Conservation (phyloP, 1,140 invertebrate genomes). For the Drosophila tristis region DNA sequence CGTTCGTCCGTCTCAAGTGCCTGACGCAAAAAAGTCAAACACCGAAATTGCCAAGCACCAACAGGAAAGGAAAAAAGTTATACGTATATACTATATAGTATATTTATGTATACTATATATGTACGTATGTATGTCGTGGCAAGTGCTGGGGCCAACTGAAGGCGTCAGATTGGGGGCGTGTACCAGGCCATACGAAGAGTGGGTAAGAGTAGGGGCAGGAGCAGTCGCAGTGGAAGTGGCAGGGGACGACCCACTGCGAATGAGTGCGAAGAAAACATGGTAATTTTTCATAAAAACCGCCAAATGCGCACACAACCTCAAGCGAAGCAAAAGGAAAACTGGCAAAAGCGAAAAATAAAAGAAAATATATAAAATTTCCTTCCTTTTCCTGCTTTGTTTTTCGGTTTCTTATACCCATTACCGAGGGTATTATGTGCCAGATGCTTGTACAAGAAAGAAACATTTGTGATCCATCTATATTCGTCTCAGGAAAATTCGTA, state of each 20-base stretch:
- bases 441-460: no score
- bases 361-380: slow-evolving; percentile 48
- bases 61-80: slow-evolving; percentile 36
- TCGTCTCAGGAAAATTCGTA: no score
- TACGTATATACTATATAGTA: slow-evolving; percentile 22
- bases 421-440: no score
- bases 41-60: slow-evolving; percentile 71
- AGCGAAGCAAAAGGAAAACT: slow-evolving; percentile 50
- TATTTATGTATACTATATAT: slow-evolving; percentile 22
- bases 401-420: no score
- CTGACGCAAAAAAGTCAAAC: slow-evolving; percentile 78
- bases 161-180: slow-evolving; percentile 46
- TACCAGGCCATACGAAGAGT: not conserved
- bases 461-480: no score
- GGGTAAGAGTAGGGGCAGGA: slow-evolving; percentile 1
- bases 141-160: slow-evolving; percentile 34
- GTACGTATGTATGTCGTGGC: slow-evolving; percentile 31
- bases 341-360: slow-evolving; percentile 55
- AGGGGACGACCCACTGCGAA: slow-evolving; percentile 41
- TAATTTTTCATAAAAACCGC: slow-evolving; percentile 83
- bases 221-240: not conserved
- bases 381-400: slow-evolving; percentile 41
- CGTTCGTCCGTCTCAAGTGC: slow-evolving; percentile 64
- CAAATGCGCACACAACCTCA: slow-evolving; percentile 80
- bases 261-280: slow-evolving; percentile 80